A percentile compares a stretch with the other conserved stretches of the same genome.
Evolutionary conservation across 2,113 vertebrate genomes (phyloP).

Genomic region (Heterocephalus glaber): DNA sequence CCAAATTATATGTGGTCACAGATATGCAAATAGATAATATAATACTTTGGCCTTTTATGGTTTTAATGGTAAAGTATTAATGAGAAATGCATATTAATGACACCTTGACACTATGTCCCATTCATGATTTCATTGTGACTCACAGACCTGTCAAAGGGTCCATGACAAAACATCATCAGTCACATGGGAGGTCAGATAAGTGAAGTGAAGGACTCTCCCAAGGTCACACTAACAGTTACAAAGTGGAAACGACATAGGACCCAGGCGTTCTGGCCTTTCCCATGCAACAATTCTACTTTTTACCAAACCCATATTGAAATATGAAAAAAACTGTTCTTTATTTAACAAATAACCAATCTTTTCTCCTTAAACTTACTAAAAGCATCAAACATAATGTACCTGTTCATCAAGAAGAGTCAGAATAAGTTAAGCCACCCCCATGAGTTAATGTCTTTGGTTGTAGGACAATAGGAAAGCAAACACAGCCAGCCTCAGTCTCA

Average conservation of each 20-base stretch:
- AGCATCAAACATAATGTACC: neutral
- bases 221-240: neutral
- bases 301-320: neutral
- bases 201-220: too few species aligned
- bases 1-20: neutral
- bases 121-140: conserved; percentile 17
- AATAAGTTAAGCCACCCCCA: neutral
- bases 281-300: neutral
- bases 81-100: neutral
- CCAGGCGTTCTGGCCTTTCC: conserved; percentile 29
- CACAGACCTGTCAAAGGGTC: neutral
- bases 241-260: neutral
- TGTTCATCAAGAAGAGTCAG: neutral
- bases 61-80: neutral
- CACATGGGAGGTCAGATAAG: too few species aligned
- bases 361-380: conserved; percentile 39
- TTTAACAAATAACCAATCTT: conserved; percentile 27
- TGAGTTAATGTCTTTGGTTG: conserved; percentile 25
- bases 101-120: neutral
- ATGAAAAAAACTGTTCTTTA: neutral
- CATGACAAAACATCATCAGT: too few species aligned
- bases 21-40: neutral
- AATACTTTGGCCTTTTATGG: neutral
- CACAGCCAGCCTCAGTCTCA: neutral
- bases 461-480: conserved; percentile 20